Conservation (phyloP, 1,140 invertebrate species). For the Plectrocnemia conspersa region DNA sequence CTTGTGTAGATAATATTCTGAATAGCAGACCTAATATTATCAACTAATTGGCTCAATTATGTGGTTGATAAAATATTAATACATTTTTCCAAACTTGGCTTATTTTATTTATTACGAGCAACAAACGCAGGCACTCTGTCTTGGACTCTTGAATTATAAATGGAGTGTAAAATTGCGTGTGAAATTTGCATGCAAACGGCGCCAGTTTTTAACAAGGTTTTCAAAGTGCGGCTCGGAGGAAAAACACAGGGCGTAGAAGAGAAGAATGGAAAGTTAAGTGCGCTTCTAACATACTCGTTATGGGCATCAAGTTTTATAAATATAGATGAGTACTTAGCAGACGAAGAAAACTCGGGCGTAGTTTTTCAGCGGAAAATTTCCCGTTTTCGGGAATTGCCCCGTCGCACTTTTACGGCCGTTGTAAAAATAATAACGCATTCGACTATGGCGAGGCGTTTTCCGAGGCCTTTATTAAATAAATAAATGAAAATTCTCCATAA, state of each 20-base stretch:
- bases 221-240: slow-evolving; percentile 13
- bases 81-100: too few relatives aligned
- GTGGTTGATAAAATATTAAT: too few relatives aligned
- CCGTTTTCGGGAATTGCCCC: slow-evolving; percentile 20
- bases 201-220: slow-evolving; percentile 35
- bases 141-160: slow-evolving; percentile 30
- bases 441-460: too few relatives aligned
- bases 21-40: too few relatives aligned
- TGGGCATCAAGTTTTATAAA: slow-evolving; percentile 32
- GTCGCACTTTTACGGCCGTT: slow-evolving; percentile 24
- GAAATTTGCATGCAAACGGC: slow-evolving; percentile 29
- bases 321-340: slow-evolving; percentile 32
- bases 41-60: too few relatives aligned
- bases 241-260: slow-evolving; percentile 13
- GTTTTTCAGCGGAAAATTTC: slow-evolving; percentile 7
- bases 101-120: too few relatives aligned
- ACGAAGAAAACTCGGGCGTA: slow-evolving; percentile 12
- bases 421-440: slow-evolving; percentile 30
- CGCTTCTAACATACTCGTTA: slow-evolving; percentile 33
- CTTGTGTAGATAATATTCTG: too few relatives aligned
- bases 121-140: slow-evolving; percentile 8
- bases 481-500: too few relatives aligned
- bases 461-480: too few relatives aligned
- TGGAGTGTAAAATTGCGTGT: slow-evolving; percentile 29
- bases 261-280: slow-evolving; percentile 29